Percentiles rank a stretch among this genome's conserved stretches.
Evolutionary conservation across 2,888 invertebrate species (phyloP).

Genomic region (Dastarcus helophoroides): DNA sequence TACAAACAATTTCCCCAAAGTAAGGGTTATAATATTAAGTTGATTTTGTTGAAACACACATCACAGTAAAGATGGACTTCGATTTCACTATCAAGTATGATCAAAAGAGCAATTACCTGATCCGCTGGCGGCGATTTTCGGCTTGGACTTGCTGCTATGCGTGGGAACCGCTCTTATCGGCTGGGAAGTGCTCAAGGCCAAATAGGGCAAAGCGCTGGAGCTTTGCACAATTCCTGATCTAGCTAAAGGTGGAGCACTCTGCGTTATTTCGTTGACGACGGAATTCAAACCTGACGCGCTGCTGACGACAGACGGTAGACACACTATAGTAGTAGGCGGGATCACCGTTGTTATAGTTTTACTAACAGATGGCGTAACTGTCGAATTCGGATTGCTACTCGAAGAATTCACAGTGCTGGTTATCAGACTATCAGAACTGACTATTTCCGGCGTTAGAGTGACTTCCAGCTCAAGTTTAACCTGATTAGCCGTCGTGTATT

Average conservation of each 20-base stretch:
- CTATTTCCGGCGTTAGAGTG: conserved; percentile 51
- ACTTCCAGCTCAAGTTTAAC: conserved; percentile 46
- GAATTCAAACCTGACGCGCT: conserved; percentile 28
- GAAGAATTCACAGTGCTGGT: conserved; percentile 41
- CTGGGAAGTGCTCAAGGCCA: conserved; percentile 41
- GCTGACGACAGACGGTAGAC: conserved; percentile 35
- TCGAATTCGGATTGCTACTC: conserved; percentile 21
- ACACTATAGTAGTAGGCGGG: conserved; percentile 43
- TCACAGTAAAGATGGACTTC: too few species aligned
- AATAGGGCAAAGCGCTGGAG: conserved; percentile 40
- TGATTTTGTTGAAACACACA: too few species aligned
- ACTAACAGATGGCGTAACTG: conserved; percentile 27
- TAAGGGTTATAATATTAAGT: too few species aligned
- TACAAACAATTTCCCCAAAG: too few species aligned
- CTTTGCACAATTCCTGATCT: conserved; percentile 34
- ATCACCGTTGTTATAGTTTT: conserved; percentile 38
- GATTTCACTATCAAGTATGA: too few species aligned
- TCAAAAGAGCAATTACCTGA: too few species aligned
- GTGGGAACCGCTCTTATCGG: conserved; percentile 40
- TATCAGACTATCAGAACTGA: conserved; percentile 38
- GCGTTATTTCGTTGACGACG: conserved; percentile 21
- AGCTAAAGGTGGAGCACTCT: conserved; percentile 14
- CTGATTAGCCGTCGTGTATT: conserved; percentile 30
- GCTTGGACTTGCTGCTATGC: conserved; percentile 34
- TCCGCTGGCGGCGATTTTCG: conserved; percentile 21